A percentile compares a stretch with the other conserved stretches of the same genome.
These are phyloP conservation scores for Musca vetustissima DNA, from an alignment of 1,140 invertebrate genomes.

Conservation along the genomic window DNA sequence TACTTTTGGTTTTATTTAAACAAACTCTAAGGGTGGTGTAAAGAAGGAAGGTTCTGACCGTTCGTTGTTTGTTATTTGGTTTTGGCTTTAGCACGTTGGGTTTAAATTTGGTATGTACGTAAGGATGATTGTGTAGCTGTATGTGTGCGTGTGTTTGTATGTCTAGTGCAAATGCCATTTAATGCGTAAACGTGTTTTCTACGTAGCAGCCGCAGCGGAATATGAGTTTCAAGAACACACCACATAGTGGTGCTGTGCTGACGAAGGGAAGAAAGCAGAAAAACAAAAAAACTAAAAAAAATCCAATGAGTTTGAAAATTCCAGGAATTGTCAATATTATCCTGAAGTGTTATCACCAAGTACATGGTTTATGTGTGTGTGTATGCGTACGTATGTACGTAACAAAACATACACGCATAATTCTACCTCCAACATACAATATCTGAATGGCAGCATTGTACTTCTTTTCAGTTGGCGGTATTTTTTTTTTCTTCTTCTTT, in stretches of 20 bases:
- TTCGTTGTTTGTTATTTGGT: background rate
- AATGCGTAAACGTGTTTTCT: conserved; percentile 19
- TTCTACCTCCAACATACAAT: too few relatives aligned
- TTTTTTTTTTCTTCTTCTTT: too few relatives aligned
- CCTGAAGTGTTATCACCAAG: conserved; percentile 5
- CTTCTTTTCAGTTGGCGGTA: too few relatives aligned
- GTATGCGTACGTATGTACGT: background rate
- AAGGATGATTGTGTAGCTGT: too few relatives aligned
- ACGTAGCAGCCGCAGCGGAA: too few relatives aligned
- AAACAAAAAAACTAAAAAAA: background rate
- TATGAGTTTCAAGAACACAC: background rate
- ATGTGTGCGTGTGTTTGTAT: too few relatives aligned
- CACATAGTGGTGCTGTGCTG: too few relatives aligned
- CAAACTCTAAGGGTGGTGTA: too few relatives aligned
- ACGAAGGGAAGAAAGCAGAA: background rate
- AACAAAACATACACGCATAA: background rate
- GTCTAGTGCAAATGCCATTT: background rate
- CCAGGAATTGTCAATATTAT: conserved; percentile 14
- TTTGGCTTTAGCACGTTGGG: conserved; percentile 11
- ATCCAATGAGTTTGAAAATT: conserved; percentile 23
- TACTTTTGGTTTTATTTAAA: too few relatives aligned
- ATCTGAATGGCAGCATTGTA: too few relatives aligned
- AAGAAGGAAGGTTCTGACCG: too few relatives aligned
- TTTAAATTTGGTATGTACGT: too few relatives aligned
- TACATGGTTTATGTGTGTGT: background rate